Evolutionary conservation across 2,888 invertebrate genomes (phyloP).

Genomic region (Lucinisca nassula): DNA sequence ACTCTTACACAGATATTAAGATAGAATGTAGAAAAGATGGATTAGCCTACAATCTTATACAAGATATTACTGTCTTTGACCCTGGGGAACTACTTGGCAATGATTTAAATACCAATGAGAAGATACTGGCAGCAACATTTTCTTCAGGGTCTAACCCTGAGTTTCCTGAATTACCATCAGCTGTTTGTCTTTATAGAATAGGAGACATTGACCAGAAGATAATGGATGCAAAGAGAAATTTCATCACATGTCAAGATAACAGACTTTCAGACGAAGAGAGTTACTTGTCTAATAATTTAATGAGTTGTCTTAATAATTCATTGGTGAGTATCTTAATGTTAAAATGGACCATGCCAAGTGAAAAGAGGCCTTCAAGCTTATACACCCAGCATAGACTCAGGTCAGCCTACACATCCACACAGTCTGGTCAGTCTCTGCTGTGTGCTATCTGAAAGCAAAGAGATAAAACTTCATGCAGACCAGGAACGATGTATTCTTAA

Average conservation of each 20-base stretch:
- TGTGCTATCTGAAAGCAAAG: too few relatives aligned
- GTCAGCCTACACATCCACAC: too few relatives aligned
- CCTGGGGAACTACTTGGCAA: not conserved
- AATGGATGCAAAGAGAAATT: not conserved
- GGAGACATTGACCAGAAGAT: not conserved
- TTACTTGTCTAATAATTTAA: too few relatives aligned
- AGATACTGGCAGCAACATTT: not conserved
- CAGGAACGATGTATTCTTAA: too few relatives aligned
- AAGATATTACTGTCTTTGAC: not conserved
- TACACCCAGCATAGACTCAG: too few relatives aligned
- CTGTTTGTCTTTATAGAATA: not conserved
- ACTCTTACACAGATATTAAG: not conserved
- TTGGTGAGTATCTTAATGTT: too few relatives aligned
- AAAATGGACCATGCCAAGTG: too few relatives aligned
- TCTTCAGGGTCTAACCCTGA: not conserved
- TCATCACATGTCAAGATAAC: not conserved
- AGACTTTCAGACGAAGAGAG: not conserved
- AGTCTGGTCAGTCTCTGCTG: too few relatives aligned
- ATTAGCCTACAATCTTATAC: not conserved
- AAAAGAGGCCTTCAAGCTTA: too few relatives aligned
- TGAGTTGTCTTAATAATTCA: too few relatives aligned
- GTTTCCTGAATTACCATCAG: not conserved
- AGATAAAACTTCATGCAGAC: too few relatives aligned
- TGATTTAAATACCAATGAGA: not conserved
- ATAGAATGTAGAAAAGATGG: not conserved